Evolutionary conservation across 2,888 invertebrate species (phyloP).

Genomic region (Epistrophe grossulariae): DNA sequence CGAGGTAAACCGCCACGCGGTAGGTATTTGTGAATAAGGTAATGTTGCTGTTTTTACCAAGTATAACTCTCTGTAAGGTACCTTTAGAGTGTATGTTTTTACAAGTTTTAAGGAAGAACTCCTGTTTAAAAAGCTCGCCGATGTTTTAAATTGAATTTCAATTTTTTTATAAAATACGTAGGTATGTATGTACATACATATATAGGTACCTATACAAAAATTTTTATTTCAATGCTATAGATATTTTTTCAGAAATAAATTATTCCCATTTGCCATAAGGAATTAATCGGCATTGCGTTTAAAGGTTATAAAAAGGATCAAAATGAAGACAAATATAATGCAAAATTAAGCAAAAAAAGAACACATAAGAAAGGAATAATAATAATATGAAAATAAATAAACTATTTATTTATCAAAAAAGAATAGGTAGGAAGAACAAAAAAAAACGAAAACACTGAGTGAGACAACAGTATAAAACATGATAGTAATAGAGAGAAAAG

Average conservation of each 20-base stretch:
- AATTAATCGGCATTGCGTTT: background rate
- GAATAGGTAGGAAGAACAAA: background rate
- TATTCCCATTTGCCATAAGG: background rate
- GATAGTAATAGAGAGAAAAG: background rate
- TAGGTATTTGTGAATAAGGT: background rate
- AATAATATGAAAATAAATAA: slow-evolving; percentile 18
- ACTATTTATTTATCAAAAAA: background rate
- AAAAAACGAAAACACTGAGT: slow-evolving; percentile 31
- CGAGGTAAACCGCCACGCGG: background rate
- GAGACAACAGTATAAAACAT: slow-evolving; percentile 8
- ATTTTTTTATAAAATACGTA: background rate
- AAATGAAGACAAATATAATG: background rate
- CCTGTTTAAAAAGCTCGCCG: background rate
- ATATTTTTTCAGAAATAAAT: background rate
- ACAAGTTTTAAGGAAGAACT: too few species aligned
- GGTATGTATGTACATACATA: too few species aligned
- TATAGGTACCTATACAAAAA: too few species aligned
- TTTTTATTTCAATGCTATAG: too few species aligned
- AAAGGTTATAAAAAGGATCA: background rate
- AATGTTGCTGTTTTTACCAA: background rate
- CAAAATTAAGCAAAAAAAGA: background rate
- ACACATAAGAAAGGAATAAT: slow-evolving; percentile 23
- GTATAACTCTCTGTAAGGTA: background rate
- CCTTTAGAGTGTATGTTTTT: too few species aligned
- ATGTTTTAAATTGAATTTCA: background rate